These are phyloP conservation scores for Amblyopsis rosae DNA, from an alignment of 2,113 vertebrate genomes.

Conservation along the genomic window DNA sequence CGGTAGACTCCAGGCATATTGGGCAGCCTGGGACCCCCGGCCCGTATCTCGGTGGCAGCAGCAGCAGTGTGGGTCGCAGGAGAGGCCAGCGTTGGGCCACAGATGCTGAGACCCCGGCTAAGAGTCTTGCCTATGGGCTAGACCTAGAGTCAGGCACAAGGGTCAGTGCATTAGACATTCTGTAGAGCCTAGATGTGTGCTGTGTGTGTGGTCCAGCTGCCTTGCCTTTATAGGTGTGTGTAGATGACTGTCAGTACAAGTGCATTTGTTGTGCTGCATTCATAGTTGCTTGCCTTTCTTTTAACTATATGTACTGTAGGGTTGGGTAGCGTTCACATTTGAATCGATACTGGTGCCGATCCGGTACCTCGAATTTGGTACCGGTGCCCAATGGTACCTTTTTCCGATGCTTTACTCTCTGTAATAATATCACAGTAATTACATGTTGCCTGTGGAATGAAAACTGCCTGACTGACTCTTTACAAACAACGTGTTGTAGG, in stretches of 20 bases:
- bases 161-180: slow-evolving; percentile 80
- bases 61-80: slow-evolving; percentile 81
- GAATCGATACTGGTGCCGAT: too few relatives aligned
- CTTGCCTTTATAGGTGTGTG: background rate
- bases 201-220: slow-evolving; percentile 1
- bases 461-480: too few relatives aligned
- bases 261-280: slow-evolving; percentile 3
- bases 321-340: too few relatives aligned
- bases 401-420: too few relatives aligned
- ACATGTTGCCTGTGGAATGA: too few relatives aligned
- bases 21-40: slow-evolving; percentile 67
- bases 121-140: slow-evolving; percentile 69
- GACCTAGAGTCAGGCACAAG: slow-evolving; percentile 81
- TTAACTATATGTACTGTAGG: background rate
- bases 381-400: too few relatives aligned
- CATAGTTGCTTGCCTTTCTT: background rate
- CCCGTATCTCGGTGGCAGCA: slow-evolving; percentile 43
- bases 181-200: slow-evolving; percentile 11
- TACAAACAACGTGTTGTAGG: too few relatives aligned
- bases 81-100: slow-evolving; percentile 81
- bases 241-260: background rate
- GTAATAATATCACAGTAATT: too few relatives aligned
- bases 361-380: too few relatives aligned
- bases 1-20: slow-evolving; percentile 72
- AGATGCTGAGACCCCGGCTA: slow-evolving; percentile 68